Evolutionary conservation across 2,797 vertebrate genomes (phyloP), one percentile per base, ranked within the genome.

Genomic region (Nannoperca australis): DNA sequence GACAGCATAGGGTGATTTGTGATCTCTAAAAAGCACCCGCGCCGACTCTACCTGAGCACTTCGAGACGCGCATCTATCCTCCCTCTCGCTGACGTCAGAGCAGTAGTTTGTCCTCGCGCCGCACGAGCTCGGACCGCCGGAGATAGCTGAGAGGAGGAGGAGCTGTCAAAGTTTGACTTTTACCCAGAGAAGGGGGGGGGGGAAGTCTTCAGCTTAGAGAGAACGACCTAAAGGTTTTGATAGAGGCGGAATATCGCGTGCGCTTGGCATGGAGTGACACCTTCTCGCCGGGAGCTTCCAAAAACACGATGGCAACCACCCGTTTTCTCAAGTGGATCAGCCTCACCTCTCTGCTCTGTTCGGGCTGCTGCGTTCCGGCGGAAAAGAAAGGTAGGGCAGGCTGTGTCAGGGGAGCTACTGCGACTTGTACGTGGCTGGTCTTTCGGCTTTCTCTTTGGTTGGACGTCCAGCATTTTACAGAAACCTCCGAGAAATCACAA

Each of bases 111-210:
- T 87, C 84, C 80, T 67, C 67, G 53, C 72, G 58, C 79, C 32
- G 65, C n/a, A 42, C 30, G 58, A 44, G 63, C 76, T 49, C 68
- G 65, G 70, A 78, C 85, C 86, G 75, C 27, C 49, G 82, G 65
- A 88, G 82, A 84, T 72, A 79, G 80, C 58, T 30, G 65, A 54
- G 77, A 80, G 89, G 85, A 94, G 94, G 94, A 94, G 94, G 94
- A 95, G 94, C 94, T 95, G 95, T 95, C 95, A 94, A 87, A 95
- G 91, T 93, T 44, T 44, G 14, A 90, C 30, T 87, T 89, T 81
- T 27, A 27, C 81, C 72, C 78, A 83, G 76, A 71, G 76, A 83
- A 86, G 24, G 24, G 24, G 24, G 24, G 24, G 24, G 63, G 77
- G 81, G 73, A 88, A 65, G 68, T 79, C 11, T 49, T 55, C 38